A percentile compares a stretch with the other conserved stretches of the same genome.
Evolutionary conservation across 2,113 vertebrate genomes (phyloP).

Genomic region (Camelus dromedarius): DNA sequence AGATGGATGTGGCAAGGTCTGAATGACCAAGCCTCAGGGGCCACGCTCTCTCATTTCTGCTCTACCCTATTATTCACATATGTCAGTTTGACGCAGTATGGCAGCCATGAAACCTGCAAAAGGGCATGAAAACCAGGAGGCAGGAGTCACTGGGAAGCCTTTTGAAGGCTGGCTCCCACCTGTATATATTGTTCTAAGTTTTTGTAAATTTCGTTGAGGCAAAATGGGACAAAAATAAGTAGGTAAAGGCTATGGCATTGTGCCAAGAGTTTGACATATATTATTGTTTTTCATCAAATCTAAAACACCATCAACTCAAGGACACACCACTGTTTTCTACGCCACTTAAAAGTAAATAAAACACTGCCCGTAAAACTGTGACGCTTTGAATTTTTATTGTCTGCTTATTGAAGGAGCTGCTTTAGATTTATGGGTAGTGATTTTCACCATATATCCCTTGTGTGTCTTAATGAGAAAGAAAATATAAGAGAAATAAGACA

Average conservation of each 20-base stretch:
- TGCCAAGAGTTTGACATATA: neutral
- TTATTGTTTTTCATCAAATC: neutral
- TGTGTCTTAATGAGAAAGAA: neutral
- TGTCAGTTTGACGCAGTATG: neutral
- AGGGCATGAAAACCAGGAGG: neutral
- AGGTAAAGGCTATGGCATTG: neutral
- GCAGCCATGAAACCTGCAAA: no score
- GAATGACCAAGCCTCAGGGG: neutral
- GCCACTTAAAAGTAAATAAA: neutral
- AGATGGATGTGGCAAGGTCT: no score
- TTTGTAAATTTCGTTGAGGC: neutral
- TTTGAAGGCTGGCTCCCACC: neutral
- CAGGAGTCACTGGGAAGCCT: neutral
- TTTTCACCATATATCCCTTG: neutral
- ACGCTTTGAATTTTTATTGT: neutral
- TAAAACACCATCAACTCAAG: neutral
- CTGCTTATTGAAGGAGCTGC: neutral
- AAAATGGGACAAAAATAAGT: neutral
- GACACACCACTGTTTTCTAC: neutral
- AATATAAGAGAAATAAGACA: neutral
- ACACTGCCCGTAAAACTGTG: neutral
- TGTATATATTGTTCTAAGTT: neutral
- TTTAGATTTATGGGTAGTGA: neutral
- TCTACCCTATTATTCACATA: no score
- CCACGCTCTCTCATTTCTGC: neutral